Evolutionary conservation across 2,113 vertebrate genomes (phyloP), one percentile per base, ranked within the genome.

Genomic region (Crotalus tigris): DNA sequence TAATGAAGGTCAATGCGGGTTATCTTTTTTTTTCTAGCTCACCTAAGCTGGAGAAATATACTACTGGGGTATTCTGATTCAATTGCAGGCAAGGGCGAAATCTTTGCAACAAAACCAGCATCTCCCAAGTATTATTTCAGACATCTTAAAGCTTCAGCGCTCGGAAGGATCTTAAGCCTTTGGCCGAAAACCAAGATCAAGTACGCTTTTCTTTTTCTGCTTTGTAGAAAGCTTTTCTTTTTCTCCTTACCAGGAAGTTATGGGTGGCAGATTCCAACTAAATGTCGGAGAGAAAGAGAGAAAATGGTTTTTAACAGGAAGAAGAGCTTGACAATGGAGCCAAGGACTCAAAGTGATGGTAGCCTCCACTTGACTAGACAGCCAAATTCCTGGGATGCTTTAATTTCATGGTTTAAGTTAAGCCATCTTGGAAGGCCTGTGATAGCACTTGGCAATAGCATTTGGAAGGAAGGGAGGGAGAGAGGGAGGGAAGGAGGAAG

Each of bases 1-100:
- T 61, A 86, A 90, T 86, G 59, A 89, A 92, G 92, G 75, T 90
- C 69, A 90, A 90, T 90, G 29, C 39, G 26, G 54, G 55, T 90
- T 39, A 44, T 69, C 10, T 57, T 46, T 69, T 24, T 46, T 64
- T 13, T 88, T 92, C 88, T 92, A 85, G 88, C 54, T 89, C 69
- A 90, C 13, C 59, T 90, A 44, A 51, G 29, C 69, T 4, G 51
- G 29, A 75, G 54, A 86, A 93, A 33, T 39, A 59, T 23, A n/a
- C 44, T 51, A 33, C 44, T 58, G 11, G 33, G 17, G 46, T 33
- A 44, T 26, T 85, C 24, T 23, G 29, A 26, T 85, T 90, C 12
- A 26, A 61, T 39, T 46, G 24, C 51, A 33, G 13, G 17, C 13
- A 90, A 29, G 7, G n/a, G 29, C 1, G 85, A 85, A 4, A 9